Evolutionary conservation across 1,140 invertebrate genomes (phyloP).

Genomic region (Ips nitidus): DNA sequence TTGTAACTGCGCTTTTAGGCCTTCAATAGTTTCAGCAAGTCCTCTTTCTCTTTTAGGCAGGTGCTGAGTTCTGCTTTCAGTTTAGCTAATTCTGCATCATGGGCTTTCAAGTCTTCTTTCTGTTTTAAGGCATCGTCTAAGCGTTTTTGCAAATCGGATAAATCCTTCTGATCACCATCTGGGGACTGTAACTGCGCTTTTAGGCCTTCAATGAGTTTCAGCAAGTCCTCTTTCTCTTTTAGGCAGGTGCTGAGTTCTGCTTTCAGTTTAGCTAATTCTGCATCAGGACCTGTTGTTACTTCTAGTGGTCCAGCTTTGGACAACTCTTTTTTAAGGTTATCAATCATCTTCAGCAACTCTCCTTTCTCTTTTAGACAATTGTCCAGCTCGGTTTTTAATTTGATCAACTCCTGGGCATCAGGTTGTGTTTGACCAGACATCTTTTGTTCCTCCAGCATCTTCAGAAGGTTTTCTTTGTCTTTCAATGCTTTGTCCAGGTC

Average conservation of each 20-base stretch:
- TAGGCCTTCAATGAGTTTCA: conserved; percentile 7
- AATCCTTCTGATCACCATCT: neutral
- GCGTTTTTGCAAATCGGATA: neutral
- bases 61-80: neutral
- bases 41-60: neutral
- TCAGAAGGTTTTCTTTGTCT: conserved; percentile 19
- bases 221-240: conserved; percentile 12
- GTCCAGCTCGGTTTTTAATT: conserved; percentile 20
- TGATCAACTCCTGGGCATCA: neutral
- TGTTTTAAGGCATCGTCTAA: neutral
- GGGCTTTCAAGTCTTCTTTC: neutral
- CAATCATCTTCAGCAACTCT: conserved; percentile 17
- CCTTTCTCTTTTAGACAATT: conserved; percentile 26
- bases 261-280: conserved; percentile 3
- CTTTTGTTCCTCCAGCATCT: conserved; percentile 28
- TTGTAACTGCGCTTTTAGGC: too few species aligned
- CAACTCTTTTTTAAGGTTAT: conserved; percentile 24
- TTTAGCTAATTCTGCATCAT: neutral
- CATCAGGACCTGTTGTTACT: neutral
- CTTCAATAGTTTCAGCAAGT: neutral
- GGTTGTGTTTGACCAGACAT: conserved; percentile 1
- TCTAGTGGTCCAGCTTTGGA: neutral
- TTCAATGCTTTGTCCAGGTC: neutral
- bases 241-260: neutral
- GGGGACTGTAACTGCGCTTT: neutral